Evolutionary conservation across 2,113 vertebrate species (phyloP).

Genomic region (Raja brachyura): DNA sequence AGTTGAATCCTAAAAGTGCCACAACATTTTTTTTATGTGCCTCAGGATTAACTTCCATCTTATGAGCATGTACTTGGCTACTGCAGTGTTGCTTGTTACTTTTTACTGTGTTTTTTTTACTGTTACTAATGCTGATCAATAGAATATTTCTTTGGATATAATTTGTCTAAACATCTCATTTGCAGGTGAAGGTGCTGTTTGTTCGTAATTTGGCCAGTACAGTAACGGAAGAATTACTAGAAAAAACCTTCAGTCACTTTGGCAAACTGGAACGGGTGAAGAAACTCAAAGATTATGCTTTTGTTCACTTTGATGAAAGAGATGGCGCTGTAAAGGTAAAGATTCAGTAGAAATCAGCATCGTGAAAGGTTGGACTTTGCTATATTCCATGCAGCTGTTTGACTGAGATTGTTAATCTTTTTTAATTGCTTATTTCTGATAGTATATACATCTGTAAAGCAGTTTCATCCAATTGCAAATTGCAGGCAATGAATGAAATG

Average conservation of each 20-base stretch:
- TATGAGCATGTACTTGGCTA: not conserved
- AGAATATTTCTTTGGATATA: not conserved
- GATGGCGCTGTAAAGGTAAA: constrained; percentile 91
- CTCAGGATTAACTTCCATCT: not conserved
- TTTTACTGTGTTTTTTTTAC: too few species aligned
- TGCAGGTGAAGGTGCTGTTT: constrained; percentile 92
- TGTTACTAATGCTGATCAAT: not conserved
- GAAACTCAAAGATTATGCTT: constrained; percentile 97
- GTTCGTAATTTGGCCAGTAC: constrained; percentile 90
- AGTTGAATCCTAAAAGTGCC: not conserved
- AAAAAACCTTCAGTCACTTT: constrained; percentile 85
- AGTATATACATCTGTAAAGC: too few species aligned
- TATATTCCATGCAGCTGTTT: not conserved
- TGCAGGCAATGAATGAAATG: constrained; percentile 90
- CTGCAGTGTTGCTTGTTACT: too few species aligned
- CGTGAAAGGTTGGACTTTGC: not conserved
- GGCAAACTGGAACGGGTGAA: constrained; percentile 96
- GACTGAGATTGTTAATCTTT: not conserved
- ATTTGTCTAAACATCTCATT: not conserved
- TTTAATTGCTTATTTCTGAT: not conserved
- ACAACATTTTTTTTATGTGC: not conserved
- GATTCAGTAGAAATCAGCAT: not conserved
- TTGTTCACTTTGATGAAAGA: constrained; percentile 92
- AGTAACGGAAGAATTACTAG: constrained; percentile 92
- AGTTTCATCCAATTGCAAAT: not conserved